Evolutionary conservation across 2,797 vertebrate species (phyloP).

Genomic region (Pseudopleuronectes americanus): DNA sequence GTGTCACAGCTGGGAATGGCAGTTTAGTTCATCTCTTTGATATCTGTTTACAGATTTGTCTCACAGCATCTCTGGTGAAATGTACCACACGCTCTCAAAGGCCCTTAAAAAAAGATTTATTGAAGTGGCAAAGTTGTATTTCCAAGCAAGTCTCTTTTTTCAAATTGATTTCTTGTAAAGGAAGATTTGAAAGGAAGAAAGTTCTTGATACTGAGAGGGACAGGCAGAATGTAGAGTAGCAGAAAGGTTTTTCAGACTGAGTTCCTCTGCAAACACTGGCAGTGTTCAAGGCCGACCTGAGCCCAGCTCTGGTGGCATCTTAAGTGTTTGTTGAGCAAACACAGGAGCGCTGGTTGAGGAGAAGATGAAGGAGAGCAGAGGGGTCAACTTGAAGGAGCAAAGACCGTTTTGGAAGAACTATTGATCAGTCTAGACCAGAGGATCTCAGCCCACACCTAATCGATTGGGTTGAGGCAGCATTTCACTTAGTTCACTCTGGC

Average conservation of each 20-base stretch:
- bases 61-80: constrained; percentile 35
- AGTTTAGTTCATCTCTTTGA: constrained; percentile 32
- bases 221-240: constrained; percentile 13
- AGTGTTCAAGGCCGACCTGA: constrained; percentile 36
- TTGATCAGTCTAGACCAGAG: constrained; percentile 49
- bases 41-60: constrained; percentile 35
- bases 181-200: constrained; percentile 10
- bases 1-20: constrained; percentile 10
- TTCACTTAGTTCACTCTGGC: background rate
- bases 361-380: constrained; percentile 33
- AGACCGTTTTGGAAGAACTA: constrained; percentile 31
- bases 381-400: constrained; percentile 25
- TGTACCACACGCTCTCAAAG: constrained; percentile 24
- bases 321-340: constrained; percentile 60
- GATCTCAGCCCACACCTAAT: constrained; percentile 32
- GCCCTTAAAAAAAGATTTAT: constrained; percentile 20
- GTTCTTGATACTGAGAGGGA: background rate
- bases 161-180: constrained; percentile 35
- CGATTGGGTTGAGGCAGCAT: background rate
- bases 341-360: constrained; percentile 29
- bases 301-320: constrained; percentile 15
- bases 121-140: constrained; percentile 30
- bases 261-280: constrained; percentile 38
- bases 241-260: constrained; percentile 21
- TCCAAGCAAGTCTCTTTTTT: constrained; percentile 2